Conservation (phyloP, 1,140 invertebrate genomes). For the Pinna nobilis region DNA sequence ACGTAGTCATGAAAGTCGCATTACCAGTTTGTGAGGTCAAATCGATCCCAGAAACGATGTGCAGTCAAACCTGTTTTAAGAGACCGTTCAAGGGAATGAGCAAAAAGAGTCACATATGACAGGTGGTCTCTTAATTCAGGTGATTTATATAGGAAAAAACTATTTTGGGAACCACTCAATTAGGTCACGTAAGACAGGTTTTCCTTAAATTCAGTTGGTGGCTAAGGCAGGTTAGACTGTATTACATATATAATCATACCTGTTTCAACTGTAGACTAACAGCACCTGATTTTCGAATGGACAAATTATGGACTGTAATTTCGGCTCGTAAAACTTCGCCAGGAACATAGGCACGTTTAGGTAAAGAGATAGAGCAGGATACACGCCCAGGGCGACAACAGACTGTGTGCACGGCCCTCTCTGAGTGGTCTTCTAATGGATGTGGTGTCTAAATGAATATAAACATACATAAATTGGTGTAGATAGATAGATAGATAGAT, state of each 20-base stretch:
- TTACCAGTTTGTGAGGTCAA: neutral
- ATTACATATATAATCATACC: slow-evolving; percentile 50
- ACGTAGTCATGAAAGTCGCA: too few species aligned
- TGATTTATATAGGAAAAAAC: too few species aligned
- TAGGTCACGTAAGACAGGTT: neutral
- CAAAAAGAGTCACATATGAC: too few species aligned
- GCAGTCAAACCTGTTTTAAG: too few species aligned
- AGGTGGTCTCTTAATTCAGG: too few species aligned
- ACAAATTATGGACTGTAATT: slow-evolving; percentile 66
- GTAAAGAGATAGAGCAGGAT: slow-evolving; percentile 64
- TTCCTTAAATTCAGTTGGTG: neutral
- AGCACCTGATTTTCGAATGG: slow-evolving; percentile 64
- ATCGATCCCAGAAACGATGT: too few species aligned
- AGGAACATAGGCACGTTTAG: slow-evolving; percentile 67
- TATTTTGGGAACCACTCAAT: neutral
- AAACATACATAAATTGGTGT: too few species aligned
- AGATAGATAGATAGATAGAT: neutral
- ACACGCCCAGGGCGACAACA: slow-evolving; percentile 68
- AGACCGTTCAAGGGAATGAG: too few species aligned
- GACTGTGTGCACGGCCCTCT: slow-evolving; percentile 61
- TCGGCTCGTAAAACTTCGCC: slow-evolving; percentile 66
- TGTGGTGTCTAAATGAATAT: slow-evolving; percentile 54
- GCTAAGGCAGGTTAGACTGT: too few species aligned
- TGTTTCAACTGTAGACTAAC: slow-evolving; percentile 69
- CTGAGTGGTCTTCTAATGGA: slow-evolving; percentile 67